Base-by-base conservation (phyloP, 2,888 invertebrate species). In the Minunthozetes semirufus region DNA sequence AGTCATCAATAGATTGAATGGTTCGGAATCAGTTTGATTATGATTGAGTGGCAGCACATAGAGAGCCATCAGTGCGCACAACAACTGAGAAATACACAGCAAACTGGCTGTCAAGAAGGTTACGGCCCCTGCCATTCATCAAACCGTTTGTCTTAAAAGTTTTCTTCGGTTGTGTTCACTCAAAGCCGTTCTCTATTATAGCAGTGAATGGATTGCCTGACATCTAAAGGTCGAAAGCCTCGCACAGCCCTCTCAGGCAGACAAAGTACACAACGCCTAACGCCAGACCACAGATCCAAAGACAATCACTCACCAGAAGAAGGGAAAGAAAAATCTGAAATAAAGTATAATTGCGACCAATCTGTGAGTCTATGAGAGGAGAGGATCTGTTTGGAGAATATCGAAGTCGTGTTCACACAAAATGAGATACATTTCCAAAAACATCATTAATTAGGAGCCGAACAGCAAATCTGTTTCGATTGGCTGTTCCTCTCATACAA, bases 61-160 rank as follows among this genome's bases (percentile, higher is more conserved):
- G 2, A 25, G 59, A 27, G 8, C 53, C n/a, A 22, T 22, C 53
- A 22, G 53, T 8, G 48, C 42, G 17, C 19, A 6, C 56, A 25
- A 25, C 22, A 22, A 29, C 27, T 15, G 29, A 38, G 38, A n/a
- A 66, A 19, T n/a, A n/a, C 33, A 66, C 66, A 38, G 66, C 66
- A 61, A 61, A 66, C 42, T n/a, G 59, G 25, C 66, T 66, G 66
- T 66, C 66, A 66, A 42, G 29, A 66, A 66, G 66, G 66, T 66
- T 66, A 66, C 66, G 42, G 42, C 66, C 66, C 66, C 9, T 66
- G 42, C 42, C 66, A 66, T 66, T 66, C 66, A 66, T 66, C 66
- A 66, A 53, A 53, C 19, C 8, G 53, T 22, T 53, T 53, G 53
- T 19, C 3, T 53, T 3, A 53, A 53, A 53, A 53, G 48, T 53